Base-by-base conservation (phyloP, 2,888 invertebrate species). In the Masnerella sp. region DNA sequence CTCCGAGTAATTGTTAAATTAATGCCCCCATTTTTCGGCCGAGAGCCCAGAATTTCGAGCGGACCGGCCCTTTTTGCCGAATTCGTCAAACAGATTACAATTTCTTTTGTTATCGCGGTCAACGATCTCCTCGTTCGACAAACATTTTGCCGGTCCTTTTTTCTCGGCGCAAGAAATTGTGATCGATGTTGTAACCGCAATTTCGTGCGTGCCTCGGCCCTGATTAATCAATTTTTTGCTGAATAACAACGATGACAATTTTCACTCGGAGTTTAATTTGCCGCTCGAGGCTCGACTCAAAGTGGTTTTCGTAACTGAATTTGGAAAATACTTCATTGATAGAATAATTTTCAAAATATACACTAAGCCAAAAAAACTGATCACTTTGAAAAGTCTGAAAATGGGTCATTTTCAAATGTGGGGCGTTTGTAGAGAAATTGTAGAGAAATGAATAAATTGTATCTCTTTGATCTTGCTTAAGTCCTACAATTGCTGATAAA, bases 1-100 rank as follows among this genome's bases (percentile, higher is more conserved):
- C 45, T 38, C 9, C 43, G 54, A 64, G 65, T 47, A 65, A 65
- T 65, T 65, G 65, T 47, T 54, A 30, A 45, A 65, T 54, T 65
- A 65, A 65, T 65, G 45, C 56, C 45, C 12, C 38, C 45, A 67
- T 67, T 67, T 67, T 67, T 54, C 25, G 8, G 15, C 45, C 25
- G 18, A 12, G 5, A 64, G 54, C 45, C 30, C 34, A 45, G 20
- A 64, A 43, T 45, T 61, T 17, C 45, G 28, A 52, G 11, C 8
- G 34, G 32, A 5, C 34, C 11, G 15, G 11, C 12, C 3, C 36
- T 65, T 56, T 67, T 47, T 65, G 17, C 56, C 45, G 56, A 56
- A 56, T 49, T 47, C 54, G 49, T 56, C 65, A 67, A 54, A 56
- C 18, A 20, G 42, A 42, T 56, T 67, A 56, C 65, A 56, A 47